These are phyloP conservation scores for Silurus aristotelis DNA, from an alignment of 2,797 vertebrate species.

Conservation along the genomic window DNA sequence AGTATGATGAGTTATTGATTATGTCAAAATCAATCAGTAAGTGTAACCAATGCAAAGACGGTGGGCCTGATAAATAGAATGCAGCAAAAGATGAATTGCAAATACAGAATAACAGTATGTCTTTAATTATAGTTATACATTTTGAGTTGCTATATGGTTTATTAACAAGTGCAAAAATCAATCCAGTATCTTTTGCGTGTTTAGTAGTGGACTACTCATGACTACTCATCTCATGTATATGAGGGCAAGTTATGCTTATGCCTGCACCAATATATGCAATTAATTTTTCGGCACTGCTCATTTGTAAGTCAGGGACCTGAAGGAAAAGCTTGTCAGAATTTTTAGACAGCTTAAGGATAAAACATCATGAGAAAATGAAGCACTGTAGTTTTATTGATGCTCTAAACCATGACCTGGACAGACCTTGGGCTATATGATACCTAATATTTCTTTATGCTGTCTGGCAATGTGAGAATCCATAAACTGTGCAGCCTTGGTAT, in stretches of 20 bases:
- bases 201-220: neutral
- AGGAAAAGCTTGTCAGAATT: slow-evolving; percentile 11
- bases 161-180: neutral
- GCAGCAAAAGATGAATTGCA: neutral
- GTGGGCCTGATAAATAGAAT: neutral
- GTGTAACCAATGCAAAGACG: slow-evolving; percentile 10
- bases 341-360: slow-evolving; percentile 39
- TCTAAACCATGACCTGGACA: slow-evolving; percentile 46
- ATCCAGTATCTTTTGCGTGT: neutral
- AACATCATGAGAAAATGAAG: slow-evolving; percentile 14
- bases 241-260: slow-evolving; percentile 3
- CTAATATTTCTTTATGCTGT: slow-evolving; percentile 40
- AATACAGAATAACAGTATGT: neutral
- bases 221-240: neutral
- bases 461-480: slow-evolving; percentile 32
- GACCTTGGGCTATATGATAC: slow-evolving; percentile 38
- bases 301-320: slow-evolving; percentile 3
- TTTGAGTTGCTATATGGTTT: neutral
- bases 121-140: neutral
- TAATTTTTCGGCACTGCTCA: slow-evolving; percentile 19
- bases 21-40: neutral
- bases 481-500: slow-evolving; percentile 12
- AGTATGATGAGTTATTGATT: neutral
- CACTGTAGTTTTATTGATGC: slow-evolving; percentile 35
- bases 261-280: neutral